These are phyloP conservation scores for Erebia epiphron DNA, from an alignment of 2,888 invertebrate genomes.

Conservation along the genomic window DNA sequence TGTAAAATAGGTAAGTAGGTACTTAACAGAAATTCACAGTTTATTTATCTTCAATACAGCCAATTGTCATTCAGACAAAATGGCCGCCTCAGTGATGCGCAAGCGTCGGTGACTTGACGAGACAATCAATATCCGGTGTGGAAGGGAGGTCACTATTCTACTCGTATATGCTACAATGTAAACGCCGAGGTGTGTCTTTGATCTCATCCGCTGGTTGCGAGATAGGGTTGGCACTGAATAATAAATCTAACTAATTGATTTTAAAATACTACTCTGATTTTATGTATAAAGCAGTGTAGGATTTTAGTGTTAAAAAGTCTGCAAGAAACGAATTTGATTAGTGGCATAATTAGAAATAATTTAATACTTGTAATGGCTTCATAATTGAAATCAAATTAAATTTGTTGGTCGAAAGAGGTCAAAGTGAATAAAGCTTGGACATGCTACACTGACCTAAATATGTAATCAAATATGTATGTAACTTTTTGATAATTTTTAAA, in stretches of 20 bases:
- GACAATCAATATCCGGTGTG: conserved; percentile 59
- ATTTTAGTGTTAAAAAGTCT: not conserved
- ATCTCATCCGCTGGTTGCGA: conserved; percentile 55
- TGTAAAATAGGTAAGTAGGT: too few species aligned
- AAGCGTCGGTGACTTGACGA: conserved; percentile 23
- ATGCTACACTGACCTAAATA: too few species aligned
- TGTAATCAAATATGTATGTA: too few species aligned
- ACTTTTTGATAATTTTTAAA: too few species aligned
- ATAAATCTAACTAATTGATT: not conserved
- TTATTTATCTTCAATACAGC: not conserved
- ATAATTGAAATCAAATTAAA: too few species aligned
- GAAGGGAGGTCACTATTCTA: conserved; percentile 50
- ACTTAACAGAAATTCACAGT: not conserved
- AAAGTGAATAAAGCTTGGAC: too few species aligned
- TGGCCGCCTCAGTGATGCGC: conserved; percentile 21
- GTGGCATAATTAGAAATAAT: too few species aligned
- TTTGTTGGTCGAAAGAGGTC: too few species aligned
- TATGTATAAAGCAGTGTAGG: not conserved
- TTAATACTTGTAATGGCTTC: too few species aligned
- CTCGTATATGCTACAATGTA: conserved; percentile 76
- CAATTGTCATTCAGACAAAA: conserved; percentile 25
- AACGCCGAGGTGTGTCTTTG: conserved; percentile 73
- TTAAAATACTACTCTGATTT: not conserved
- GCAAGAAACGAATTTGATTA: too few species aligned
- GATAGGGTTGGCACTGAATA: conserved; percentile 58